Conservation (phyloP, 2,113 vertebrate species). For the Anhinga anhinga region DNA sequence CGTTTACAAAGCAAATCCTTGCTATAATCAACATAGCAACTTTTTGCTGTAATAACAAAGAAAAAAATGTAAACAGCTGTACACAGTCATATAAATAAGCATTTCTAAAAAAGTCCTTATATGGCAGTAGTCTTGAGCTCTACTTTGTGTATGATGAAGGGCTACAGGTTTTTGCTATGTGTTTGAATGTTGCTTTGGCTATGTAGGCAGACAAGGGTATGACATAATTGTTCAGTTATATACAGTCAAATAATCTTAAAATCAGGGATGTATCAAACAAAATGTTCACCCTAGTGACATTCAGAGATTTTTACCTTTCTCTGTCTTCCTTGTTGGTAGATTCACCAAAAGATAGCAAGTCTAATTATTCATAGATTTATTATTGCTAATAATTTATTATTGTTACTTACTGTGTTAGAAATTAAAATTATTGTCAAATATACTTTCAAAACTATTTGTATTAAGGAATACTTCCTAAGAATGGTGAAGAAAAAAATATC, state of each 20-base stretch:
- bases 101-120: background rate
- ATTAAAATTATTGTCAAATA: background rate
- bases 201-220: background rate
- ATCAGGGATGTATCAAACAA: background rate
- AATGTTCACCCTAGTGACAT: background rate
- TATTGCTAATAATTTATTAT: too few species aligned
- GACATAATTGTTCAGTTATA: background rate
- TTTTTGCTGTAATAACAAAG: background rate
- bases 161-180: background rate
- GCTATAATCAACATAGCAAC: background rate
- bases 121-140: background rate
- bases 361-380: background rate
- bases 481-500: background rate
- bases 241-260: background rate
- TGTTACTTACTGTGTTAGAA: background rate
- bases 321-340: background rate
- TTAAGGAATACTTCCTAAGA: background rate
- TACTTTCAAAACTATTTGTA: background rate
- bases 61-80: background rate
- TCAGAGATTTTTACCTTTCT: background rate
- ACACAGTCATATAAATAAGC: background rate
- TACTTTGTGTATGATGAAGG: background rate
- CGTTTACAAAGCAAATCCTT: background rate
- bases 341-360: background rate
- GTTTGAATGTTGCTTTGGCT: background rate